Evolutionary conservation across 35 echinoderm and acorn worm genomes (phyloP).

Genomic region (Patiria miniata): DNA sequence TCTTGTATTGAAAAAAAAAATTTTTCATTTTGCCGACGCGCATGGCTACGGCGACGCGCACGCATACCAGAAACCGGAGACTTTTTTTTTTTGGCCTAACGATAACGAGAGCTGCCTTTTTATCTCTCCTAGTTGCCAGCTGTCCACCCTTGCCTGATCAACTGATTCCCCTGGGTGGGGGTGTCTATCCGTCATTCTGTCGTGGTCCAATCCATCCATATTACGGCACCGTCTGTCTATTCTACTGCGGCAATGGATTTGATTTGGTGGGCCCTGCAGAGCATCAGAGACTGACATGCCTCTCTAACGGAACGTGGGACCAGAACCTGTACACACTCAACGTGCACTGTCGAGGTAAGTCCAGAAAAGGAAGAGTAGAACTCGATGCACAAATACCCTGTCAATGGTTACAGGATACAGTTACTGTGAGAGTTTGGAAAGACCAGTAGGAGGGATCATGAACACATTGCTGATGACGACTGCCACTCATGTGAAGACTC

Average conservation of each 20-base stretch:
- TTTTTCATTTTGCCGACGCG: too few species aligned
- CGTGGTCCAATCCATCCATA: conserved; percentile 5
- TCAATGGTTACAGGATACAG: too few species aligned
- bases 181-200: conserved; percentile 18
- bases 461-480: too few species aligned
- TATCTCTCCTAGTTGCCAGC: background rate
- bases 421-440: too few species aligned
- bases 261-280: conserved; percentile 35
- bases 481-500: too few species aligned
- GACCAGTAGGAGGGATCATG: too few species aligned
- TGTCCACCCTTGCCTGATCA: background rate
- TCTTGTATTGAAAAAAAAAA: too few species aligned
- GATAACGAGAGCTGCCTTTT: background rate
- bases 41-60: too few species aligned
- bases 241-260: conserved; percentile 74
- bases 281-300: conserved; percentile 46
- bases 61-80: too few species aligned
- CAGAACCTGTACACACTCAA: conserved; percentile 14
- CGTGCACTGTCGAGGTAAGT: conserved; percentile 61
- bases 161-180: background rate
- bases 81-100: too few species aligned
- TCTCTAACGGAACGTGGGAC: conserved; percentile 68
- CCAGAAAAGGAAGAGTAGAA: background rate
- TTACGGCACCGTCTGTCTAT: conserved; percentile 58
- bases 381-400: too few species aligned